Evolutionary conservation across 2,888 invertebrate species (phyloP), one percentile per base, ranked within the genome.

Genomic region (Rhimphoctona megacephalus): DNA sequence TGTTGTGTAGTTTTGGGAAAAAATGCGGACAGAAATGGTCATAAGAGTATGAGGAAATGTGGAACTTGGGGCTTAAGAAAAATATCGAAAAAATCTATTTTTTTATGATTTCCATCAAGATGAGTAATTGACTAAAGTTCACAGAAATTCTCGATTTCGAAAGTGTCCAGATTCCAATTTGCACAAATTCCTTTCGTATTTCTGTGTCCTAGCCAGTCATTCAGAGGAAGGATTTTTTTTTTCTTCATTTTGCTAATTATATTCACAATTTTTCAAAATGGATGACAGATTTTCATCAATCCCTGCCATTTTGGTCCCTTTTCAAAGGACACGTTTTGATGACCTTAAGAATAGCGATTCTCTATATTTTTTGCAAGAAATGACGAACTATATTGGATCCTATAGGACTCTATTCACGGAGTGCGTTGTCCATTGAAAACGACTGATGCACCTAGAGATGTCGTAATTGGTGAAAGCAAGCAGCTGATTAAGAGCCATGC

Each of bases 401-500:
- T 61, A 17, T 6, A 14, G 30, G 30, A 30, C 11, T 61, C 17
- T 6, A 17, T 61, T 30, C 5, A 61, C 11, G 11, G 3, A 17
- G 61, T 61, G 61, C 17, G 30, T 61, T 25, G 25, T 57, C 30
- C 0, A 30, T 61, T 61, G 61, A 61, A 17, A 61, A 61, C 61
- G 61, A 61, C 30, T 61, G 61, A 61, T 17, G 61, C 61, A 25
- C 61, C 30, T 0, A 61, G 61, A 30, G 61, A 61, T 61, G 17
- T 61, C 61, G 61, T 61, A 61, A 61, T 61, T 17, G 61, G 30
- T 61, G 30, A 61, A 61, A 61, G 25, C 30, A 61, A 61, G 61
- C 30, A 30, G 30, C 30, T 61, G 61, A 61, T 61, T 61, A 61
- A 61, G 30, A 17, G 61, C 11, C 11, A 22, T 22, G 22, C 0